Base-by-base conservation (phyloP, 2,797 vertebrate genomes). In the Helarctos malayanus region DNA sequence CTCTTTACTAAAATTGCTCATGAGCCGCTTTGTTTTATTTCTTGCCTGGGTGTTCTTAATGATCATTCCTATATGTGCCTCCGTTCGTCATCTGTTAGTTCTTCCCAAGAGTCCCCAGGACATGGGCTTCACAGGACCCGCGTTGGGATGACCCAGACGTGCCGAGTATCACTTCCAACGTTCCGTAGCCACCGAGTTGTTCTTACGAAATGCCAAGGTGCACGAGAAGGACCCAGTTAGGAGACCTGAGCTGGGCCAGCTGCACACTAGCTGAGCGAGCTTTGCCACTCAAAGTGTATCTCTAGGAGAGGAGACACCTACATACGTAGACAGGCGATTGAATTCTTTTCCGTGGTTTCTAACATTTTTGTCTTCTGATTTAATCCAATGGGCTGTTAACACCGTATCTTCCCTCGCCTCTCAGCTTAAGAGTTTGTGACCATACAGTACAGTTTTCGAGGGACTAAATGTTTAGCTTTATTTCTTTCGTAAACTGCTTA, bases 1-100 rank as follows among this genome's bases (percentile, higher is more conserved):
- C 63, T 61, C 59, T 88, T 87, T 61, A 57, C 80, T 82, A 27
- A 73, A 92, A 81, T 49, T 82, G 52, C 71, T 91, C 23, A 9
- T 54, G 25, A 71, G 29, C 32, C 41, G 61, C 84, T 56, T n/a
- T 61, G 19, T 76, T 89, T 83, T 38, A 45, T 95, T 57, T 68
- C 52, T 27, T 88, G 52, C 82, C 82, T 69, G 56, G 52, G 16
- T 32, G 2, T 32, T 71, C 84, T 69, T 84, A 59, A 32, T 6
- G 15, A 54, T 23, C 15, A 14, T 54, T 59, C 15, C 86, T 56
- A 0, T 9, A 5, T 23, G 49, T 7, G 18, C 9, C 21, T 47
- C 41, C 19, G 5, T 29, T 29, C 25, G n/a, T 97, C 21, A 7
- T 41, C 45, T 69, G 23, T 27, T 54, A 4, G 4, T 0, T 69